Conservation (phyloP, 2,888 invertebrate species). For the Chrysotoxum bicinctum region DNA sequence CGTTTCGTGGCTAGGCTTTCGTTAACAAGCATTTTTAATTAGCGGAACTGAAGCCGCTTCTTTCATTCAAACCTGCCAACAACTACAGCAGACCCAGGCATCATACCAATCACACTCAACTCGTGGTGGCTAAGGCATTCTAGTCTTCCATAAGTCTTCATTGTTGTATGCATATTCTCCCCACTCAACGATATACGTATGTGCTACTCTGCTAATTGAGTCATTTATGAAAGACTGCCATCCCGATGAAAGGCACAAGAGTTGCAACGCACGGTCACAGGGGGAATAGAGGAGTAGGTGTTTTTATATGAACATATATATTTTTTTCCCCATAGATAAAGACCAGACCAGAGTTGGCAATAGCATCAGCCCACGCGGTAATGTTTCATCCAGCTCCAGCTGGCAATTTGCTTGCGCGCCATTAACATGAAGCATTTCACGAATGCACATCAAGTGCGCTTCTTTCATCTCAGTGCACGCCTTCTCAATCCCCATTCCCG, state of each 20-base stretch:
- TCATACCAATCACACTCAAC: constrained; percentile 57
- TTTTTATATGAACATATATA: neutral
- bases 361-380: constrained; percentile 43
- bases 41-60: constrained; percentile 60
- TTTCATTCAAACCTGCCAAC: neutral
- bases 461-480: constrained; percentile 26
- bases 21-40: constrained; percentile 63
- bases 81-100: neutral
- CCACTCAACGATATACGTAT: constrained; percentile 20
- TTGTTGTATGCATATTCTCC: constrained; percentile 21
- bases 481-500: neutral
- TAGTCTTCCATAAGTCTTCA: constrained; percentile 19
- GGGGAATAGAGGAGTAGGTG: neutral
- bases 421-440: constrained; percentile 65
- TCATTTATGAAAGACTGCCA: constrained; percentile 64
- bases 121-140: constrained; percentile 55
- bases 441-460: constrained; percentile 69
- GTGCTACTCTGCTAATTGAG: constrained; percentile 69
- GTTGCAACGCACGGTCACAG: neutral
- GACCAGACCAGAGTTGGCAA: constrained; percentile 12
- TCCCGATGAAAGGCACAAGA: constrained; percentile 19
- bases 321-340: constrained; percentile 7
- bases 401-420: constrained; percentile 62
- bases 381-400: constrained; percentile 45
- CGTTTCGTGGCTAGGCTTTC: constrained; percentile 15